Evolutionary conservation across 2,797 vertebrate genomes (phyloP), one percentile per base, ranked within the genome.

Genomic region (Euthynnus affinis): DNA sequence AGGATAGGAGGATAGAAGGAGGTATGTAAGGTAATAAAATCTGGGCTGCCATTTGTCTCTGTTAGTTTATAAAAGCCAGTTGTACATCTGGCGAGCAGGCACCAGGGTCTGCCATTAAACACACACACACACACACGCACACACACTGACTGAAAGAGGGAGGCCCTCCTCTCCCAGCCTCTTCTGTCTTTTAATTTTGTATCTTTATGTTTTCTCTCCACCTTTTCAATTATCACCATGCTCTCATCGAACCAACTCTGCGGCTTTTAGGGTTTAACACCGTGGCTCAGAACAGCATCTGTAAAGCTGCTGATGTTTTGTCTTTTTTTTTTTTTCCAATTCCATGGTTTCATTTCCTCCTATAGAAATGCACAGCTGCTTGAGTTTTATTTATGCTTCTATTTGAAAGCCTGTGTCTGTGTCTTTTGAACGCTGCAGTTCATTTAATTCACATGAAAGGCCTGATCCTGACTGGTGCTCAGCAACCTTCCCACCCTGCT

Each of bases 21-120:
- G 76, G 76, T 40, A 85, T 75, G 63, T 14, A 58, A 56, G 69
- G 80, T 86, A 81, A 93, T 87, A 87, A 92, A 90, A 89, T 82
- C 80, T 64, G 92, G 93, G 88, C 90, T 90, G 69, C 89, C 93
- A 95, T 96, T 96, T 91, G 88, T 96, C 93, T 96, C 55, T 67
- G 82, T 88, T 85, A 80, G 78, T 83, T 89, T 80, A 81, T 84
- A 71, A 87, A 88, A 87, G 65, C 67, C 82, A 85, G 49, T 68
- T 65, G 83, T 86, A 87, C 85, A 87, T 89, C 77, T 86, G 88
- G 93, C 84, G 71, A 91, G 89, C 80, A 77, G 83, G 84, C 92
- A 95, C 93, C 89, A 88, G 93, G 80, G 91, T 85, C n/a, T 46
- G 55, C 40, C 52, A 37, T 34, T 53, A 65, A 25, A 73, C 27